Evolutionary conservation across 1,140 invertebrate species (phyloP), one percentile per base, ranked within the genome.

Genomic region (Meloidogyne hapla): DNA sequence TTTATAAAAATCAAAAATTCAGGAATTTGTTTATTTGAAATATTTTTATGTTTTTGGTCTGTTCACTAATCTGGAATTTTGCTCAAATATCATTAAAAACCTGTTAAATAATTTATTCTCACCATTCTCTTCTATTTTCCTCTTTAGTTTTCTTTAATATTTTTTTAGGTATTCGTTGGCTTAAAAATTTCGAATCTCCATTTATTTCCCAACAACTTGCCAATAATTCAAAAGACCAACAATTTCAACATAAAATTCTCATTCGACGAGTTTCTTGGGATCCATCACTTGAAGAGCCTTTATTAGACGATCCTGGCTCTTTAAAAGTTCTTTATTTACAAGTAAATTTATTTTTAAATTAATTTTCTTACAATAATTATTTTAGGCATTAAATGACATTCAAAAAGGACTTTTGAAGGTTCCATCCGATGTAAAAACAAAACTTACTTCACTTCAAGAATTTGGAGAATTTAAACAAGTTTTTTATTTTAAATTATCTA

Each of bases 101-200:
- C 5, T 48, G 18, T 18, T 56, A n/a, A 8, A n/a, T n/a, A 5
- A 5, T 8, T 21, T 26, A 72, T 38, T 13, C 0, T 6, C 6
- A 56, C n/a, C n/a, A n/a, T n/a, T n/a, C n/a, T n/a, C n/a, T n/a
- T n/a, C n/a, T n/a, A n/a, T n/a, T n/a, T n/a, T n/a, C n/a, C n/a
- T n/a, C n/a, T n/a, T n/a, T n/a, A n/a, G n/a, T n/a, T n/a, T n/a
- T n/a, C n/a, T n/a, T 56, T 62, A 62, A 23, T 21, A 56, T 18
- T 66, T 21, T 33, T 81, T 68, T 67, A 72, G 80, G 74, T 65
- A 70, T 84, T 64, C 61, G 81, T 45, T 82, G 81, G 82, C 79
- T 82, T 15, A 83, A 84, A 61, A 82, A 82, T 63, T 82, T 82
- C 63, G 81, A 82, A 73, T 77, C 79, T 2, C 81, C 81, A 8